Base-by-base conservation (phyloP, 2,888 invertebrate species). In the Drosophila prostipennis region DNA sequence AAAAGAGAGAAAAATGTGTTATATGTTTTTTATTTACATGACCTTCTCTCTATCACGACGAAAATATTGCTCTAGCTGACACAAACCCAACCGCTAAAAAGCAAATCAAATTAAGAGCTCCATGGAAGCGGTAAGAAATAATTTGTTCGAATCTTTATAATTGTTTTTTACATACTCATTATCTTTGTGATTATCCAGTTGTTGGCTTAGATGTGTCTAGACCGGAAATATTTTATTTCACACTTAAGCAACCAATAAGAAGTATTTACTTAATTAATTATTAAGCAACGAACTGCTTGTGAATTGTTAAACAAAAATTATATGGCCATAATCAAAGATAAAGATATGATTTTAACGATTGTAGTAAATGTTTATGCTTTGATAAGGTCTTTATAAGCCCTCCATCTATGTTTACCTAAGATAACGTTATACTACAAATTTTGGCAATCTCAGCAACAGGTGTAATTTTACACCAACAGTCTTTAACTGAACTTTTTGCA, bases 401-500 rank as follows among this genome's bases (percentile, higher is more conserved):
- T 39, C 14, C 3, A 14, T 39, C 14, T 39, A n/a, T 43, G 13
- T 2, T 43, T 23, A 3, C 13, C 13, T 0, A 7, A 43, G 34
- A 34, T 34, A 34, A 11, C 34, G 11, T 34, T 11, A 34, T 34
- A 11, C 10, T 11, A 11, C 4, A 3, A 11, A 10, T 34, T 34
- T 32, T 34, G 10, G 11, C 3, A 11, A 11, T 34, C 14, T 37
- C 11, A 6, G 6, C 26, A 26, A 26, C n/a, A n/a, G n/a, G n/a
- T n/a, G n/a, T n/a, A n/a, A n/a, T n/a, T n/a, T n/a, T n/a, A n/a
- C n/a, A n/a, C n/a, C n/a, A n/a, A n/a, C 26, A 26, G 26, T 26
- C 26, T 26, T 26, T 26, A 26, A 26, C 26, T 26, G 19, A n/a
- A 60, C 43, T 55, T 67, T 67, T 6, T 29, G 32, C 52, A 58